A percentile compares a stretch with the other conserved stretches of the same genome.
Evolutionary conservation across 2,797 vertebrate genomes (phyloP).

Genomic region (Semotilus atromaculatus): DNA sequence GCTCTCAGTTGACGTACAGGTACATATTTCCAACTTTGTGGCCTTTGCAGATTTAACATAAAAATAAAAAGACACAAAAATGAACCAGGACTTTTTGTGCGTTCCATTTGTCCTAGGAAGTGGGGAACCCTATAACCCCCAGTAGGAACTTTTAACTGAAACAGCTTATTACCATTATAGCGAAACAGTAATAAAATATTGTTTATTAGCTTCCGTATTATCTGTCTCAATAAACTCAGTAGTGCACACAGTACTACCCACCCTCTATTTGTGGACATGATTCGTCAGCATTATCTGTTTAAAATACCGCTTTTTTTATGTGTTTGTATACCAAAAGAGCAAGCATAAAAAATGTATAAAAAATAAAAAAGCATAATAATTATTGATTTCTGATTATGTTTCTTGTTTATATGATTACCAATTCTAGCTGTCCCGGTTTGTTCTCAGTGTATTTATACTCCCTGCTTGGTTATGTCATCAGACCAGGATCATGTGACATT

Average conservation of each 20-base stretch:
- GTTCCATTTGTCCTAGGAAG: too few species aligned
- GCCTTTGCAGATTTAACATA: neutral
- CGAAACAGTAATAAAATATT: neutral
- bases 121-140: too few species aligned
- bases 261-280: neutral
- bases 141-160: neutral
- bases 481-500: too few species aligned
- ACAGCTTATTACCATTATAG: neutral
- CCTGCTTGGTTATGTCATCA: too few species aligned
- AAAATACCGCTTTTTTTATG: neutral
- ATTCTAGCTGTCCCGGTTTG: too few species aligned
- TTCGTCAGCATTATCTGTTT: neutral
- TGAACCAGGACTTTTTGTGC: too few species aligned
- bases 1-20: neutral
- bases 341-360: neutral
- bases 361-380: too few species aligned
- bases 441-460: too few species aligned
- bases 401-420: too few species aligned
- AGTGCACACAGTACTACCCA: neutral
- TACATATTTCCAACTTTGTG: neutral
- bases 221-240: neutral
- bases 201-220: neutral
- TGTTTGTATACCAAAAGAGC: neutral
- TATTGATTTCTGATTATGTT: too few species aligned
- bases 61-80: neutral